Conservation (phyloP, 2,797 vertebrate species). For the Myoxocephalus aenaeus region DNA sequence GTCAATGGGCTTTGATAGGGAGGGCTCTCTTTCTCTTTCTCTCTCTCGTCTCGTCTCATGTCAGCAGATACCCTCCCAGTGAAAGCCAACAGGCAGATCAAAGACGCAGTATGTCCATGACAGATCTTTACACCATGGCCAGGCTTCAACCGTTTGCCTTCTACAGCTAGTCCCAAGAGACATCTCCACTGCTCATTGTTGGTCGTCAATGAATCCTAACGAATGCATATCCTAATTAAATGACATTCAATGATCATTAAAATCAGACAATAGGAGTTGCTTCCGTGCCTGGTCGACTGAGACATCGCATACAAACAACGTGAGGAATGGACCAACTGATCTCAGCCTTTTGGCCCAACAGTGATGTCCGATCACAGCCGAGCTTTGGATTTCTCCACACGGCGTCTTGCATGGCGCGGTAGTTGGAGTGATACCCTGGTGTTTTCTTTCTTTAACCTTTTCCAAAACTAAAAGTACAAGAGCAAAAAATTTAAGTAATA, state of each 20-base stretch:
- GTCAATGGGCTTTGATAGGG: slow-evolving; percentile 62
- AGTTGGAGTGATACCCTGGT: neutral
- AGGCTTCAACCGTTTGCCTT: slow-evolving; percentile 36
- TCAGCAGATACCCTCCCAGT: slow-evolving; percentile 29
- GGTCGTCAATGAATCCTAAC: slow-evolving; percentile 18
- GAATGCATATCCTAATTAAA: slow-evolving; percentile 17
- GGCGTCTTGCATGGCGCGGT: neutral
- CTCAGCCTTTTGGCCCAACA: neutral
- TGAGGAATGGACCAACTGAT: neutral
- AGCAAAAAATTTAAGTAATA: too few species aligned
- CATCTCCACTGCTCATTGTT: neutral
- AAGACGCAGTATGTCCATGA: slow-evolving; percentile 14
- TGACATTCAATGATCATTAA: slow-evolving; percentile 12
- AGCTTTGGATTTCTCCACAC: neutral
- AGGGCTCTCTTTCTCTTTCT: slow-evolving; percentile 38
- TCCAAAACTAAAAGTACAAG: too few species aligned
- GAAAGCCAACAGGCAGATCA: slow-evolving; percentile 43
- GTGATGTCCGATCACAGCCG: neutral
- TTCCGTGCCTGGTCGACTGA: slow-evolving; percentile 8
- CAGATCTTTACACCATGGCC: slow-evolving; percentile 28
- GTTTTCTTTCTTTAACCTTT: too few species aligned
- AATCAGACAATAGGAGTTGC: slow-evolving; percentile 8
- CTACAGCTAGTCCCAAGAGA: slow-evolving; percentile 11
- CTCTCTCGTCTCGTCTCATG: slow-evolving; percentile 19
- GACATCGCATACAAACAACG: neutral